A percentile compares a stretch with the other conserved stretches of the same genome.
phyloP scores from a whole-genome alignment of 2,888 invertebrate species.

The Cheilosia impressa region DNA sequence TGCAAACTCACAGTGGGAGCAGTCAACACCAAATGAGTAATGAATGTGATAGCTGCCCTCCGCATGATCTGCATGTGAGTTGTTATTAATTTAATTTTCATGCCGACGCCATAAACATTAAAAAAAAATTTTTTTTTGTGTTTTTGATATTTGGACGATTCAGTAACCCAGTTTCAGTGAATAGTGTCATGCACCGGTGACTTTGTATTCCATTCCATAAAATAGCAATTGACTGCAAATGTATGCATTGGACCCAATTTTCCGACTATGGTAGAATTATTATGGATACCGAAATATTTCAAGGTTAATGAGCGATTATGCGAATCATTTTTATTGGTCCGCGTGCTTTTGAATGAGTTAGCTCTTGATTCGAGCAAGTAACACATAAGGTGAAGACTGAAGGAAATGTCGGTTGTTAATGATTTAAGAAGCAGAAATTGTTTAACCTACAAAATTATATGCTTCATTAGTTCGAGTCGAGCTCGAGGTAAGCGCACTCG shows the following conservation, averaged over 20 bases:
- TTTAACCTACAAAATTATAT: too few relatives aligned
- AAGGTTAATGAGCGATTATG: background rate
- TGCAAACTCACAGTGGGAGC: background rate
- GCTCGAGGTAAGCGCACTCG: too few relatives aligned
- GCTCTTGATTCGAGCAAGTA: background rate
- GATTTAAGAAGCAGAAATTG: too few relatives aligned
- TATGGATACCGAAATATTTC: slow-evolving; percentile 23
- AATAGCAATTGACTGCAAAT: background rate
- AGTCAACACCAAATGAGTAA: background rate
- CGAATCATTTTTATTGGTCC: background rate
- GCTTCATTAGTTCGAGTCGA: too few relatives aligned
- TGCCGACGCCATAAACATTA: background rate
- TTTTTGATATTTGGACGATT: slow-evolving; percentile 11
- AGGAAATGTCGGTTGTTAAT: background rate
- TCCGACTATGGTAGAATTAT: background rate
- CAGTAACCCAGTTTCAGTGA: slow-evolving; percentile 30
- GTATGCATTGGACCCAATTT: background rate
- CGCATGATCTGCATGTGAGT: slow-evolving; percentile 9
- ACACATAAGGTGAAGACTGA: background rate
- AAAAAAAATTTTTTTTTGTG: background rate
- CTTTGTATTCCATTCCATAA: background rate
- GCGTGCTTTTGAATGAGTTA: background rate
- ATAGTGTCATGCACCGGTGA: slow-evolving; percentile 6
- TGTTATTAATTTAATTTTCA: background rate
- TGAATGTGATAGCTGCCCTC: background rate